Base-by-base conservation (phyloP, 2,888 invertebrate genomes). In the Limenitis camilla region DNA sequence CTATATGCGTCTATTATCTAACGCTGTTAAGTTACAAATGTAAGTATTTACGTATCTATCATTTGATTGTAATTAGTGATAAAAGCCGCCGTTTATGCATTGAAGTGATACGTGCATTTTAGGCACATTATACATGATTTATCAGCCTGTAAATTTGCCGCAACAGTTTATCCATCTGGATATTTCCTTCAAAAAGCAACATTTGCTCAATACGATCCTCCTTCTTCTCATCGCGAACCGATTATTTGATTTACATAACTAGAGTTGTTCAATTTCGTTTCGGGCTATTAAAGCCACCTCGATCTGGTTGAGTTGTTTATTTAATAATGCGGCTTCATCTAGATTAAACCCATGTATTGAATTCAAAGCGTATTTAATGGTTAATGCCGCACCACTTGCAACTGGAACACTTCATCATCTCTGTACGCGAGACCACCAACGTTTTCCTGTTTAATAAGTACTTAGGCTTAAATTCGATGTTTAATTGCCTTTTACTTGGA, bases 301-400 rank as follows among this genome's bases (percentile, higher is more conserved):
- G 36, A 30, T 40, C 44, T 29, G 32, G 10, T 11, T 8, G 38
- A 43, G 47, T 32, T 40, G 43, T 35, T 42, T 48, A 44, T 44
- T 48, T 29, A 51, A 51, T 52, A 51, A 47, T 48, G 36, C 48
- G 51, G 40, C 48, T 51, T 44, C 29, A 52, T 45, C 44, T 51
- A 36, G 51, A 55, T 48, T 38, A 47, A 41, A 32, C 47, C 39
- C 19, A 40, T 51, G 19, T 48, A 55, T 55, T 47, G 40, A 44
- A 48, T 55, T 38, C 50, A 41, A 55, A 32, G 45, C 27, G 50
- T 28, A 27, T 19, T 36, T 6, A 29, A 40, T 44, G 48, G 48
- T 52, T 48, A 43, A 48, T 48, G 9, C 10, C 48, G 47, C 19
- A 32, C 48, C 48, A 48, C 47, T 55, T 48, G 36, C 40, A 36